Evolutionary conservation across 2,888 invertebrate species (phyloP), one percentile per base, ranked within the genome.

Genomic region (Allolobophora icterica): DNA sequence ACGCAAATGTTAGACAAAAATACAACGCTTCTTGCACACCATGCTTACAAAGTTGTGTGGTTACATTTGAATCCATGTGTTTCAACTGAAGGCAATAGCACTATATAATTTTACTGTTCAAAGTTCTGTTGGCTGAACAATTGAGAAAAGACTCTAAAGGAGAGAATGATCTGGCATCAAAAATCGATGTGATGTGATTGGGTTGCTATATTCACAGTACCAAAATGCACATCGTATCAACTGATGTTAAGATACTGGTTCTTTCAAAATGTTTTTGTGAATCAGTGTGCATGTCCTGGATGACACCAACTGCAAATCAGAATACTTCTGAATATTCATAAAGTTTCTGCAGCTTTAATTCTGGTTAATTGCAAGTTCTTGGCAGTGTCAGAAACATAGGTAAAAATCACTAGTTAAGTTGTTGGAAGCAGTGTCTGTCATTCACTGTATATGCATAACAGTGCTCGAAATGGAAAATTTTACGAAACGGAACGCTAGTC

Each of bases 331-430:
- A n/a, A 71, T n/a, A n/a, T n/a, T 52, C 30, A 71, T 71, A 30
- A 21, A 52, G 24, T 24, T 52, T 52, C 52, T 24, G 71, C 8
- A 71, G 71, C n/a, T 71, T 71, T n/a, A 71, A 11, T 71, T 71
- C 8, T n/a, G 71, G 71, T 71, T 30, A 71, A 71, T 71, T 8
- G n/a, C 71, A 71, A n/a, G 71, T 30, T 71, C 13, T 71, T 71
- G 71, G 71, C 71, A 71, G n/a, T 8, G n/a, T n/a, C 71, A 71
- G 71, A 71, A 71, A 71, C 71, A 71, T n/a, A 71, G 71, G n/a
- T 71, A 24, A 30, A 71, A 71, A 11, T 52, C 21, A 52, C 52
- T 52, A 71, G 71, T 71, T n/a, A 6, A 71, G 71, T 17, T 71
- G 8, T 71, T 71, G n/a, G 30, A 71, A n/a, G 71, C 71, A 71